These are phyloP conservation scores for Eudyptes chrysolophus DNA, from an alignment of 2,113 vertebrate species.

Conservation along the genomic window DNA sequence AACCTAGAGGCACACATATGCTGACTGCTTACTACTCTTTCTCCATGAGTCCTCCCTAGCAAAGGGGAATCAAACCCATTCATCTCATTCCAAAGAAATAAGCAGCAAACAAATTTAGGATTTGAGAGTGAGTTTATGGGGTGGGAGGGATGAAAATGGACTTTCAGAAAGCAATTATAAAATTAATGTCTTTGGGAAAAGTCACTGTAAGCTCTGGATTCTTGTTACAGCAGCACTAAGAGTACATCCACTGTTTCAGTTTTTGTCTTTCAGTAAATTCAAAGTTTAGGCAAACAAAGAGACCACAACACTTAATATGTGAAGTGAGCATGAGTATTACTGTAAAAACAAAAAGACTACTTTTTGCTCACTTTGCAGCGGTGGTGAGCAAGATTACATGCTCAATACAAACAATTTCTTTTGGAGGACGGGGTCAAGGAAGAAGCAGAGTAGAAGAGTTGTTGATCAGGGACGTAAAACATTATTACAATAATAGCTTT, in stretches of 20 bases:
- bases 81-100: not conserved
- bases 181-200: not conserved
- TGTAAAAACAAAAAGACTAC: not conserved
- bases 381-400: not conserved
- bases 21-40: not conserved
- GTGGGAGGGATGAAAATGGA: not conserved
- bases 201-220: not conserved
- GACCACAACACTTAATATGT: accelerated
- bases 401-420: not conserved
- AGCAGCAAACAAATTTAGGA: not conserved
- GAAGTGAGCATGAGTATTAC: not conserved
- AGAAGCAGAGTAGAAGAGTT: not conserved
- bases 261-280: not conserved
- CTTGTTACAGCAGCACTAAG: not conserved
- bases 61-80: not conserved
- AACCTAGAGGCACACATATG: not conserved
- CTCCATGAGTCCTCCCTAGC: not conserved
- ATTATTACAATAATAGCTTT: not conserved
- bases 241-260: not conserved
- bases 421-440: not conserved
- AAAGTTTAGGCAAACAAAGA: not conserved
- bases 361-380: not conserved
- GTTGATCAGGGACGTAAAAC: not conserved
- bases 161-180: not conserved
- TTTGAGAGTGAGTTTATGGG: not conserved